Evolutionary conservation across 2,888 invertebrate genomes (phyloP), one percentile per base, ranked within the genome.

Genomic region (Tenthredo notha): DNA sequence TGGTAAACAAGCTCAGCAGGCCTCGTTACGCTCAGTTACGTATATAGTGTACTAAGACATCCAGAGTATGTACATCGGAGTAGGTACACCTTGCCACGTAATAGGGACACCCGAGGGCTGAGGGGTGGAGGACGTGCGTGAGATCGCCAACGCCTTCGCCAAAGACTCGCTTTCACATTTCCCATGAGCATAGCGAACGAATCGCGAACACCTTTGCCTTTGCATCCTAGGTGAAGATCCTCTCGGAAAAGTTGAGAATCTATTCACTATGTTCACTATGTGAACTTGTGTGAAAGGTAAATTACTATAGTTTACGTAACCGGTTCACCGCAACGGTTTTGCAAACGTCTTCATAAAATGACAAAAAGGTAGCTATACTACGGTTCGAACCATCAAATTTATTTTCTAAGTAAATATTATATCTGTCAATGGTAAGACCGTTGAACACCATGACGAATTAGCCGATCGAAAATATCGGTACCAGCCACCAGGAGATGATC

Each of bases 121-220:
- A 86, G 78, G 86, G 86, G 86, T 84, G 87, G 86, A 86, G 87
- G 86, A 84, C 77, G 86, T 90, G 91, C 90, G 92, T 91, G 91
- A 91, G 91, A 92, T 90, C 88, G 90, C 88, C 88, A 89, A 91
- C 91, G 91, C 92, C 91, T 90, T 90, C 90, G 87, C 87, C 86
- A 50, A 78, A 85, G 84, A 85, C 87, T 87, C 83, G 91, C 92
- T 92, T 92, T 92, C 92, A 92, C 92, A 90, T 91, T 92, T 92
- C 91, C 90, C 91, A 92, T 90, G 91, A 91, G 47, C 54, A 40
- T 78, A 70, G 67, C 47, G n/a, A 82, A 50, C 6, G 40, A 83
- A 33, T 83, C n/a, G 18, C 47, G 74, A 77, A 54, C 50, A 54
- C 77, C 77, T 54, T 29, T 50, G 77, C 29, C 77, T 54, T 47